Base-by-base conservation (phyloP, 2,797 vertebrate species). In the Ispidina picta region DNA sequence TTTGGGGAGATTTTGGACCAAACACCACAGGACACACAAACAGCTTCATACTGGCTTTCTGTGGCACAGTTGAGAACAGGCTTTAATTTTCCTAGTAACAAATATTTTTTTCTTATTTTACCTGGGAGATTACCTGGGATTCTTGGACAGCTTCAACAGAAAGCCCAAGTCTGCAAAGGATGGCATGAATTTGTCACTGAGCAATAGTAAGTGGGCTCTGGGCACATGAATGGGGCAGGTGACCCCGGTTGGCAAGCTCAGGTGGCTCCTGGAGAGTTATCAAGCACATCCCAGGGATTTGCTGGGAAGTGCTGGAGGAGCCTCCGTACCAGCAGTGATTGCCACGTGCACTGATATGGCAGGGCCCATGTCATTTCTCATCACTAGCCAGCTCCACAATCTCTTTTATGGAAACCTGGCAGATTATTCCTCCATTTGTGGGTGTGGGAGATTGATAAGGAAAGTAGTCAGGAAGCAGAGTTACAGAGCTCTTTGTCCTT, bases 391-490 rank as follows among this genome's bases (percentile, higher is more conserved):
- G 6, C 76, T 86, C 86, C 17, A 12, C 89, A 95, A 83, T 85
- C 90, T 83, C 79, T 33, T 43, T 5, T 48, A 73, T 60, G 21
- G 92, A 80, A 95, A 93, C 52, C 4, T 1, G 1, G 65, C 28
- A 66, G 83, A 52, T 94, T 92, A 56, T 60, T 90, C 75, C 83
- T 81, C 82, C 64, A 18, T 65, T 78, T 83, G 70, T 77, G 92
- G 73, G 86, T 81, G 84, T 72, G 48, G 70, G 92, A 92, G 44
- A 33, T 39, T 89, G 95, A 96, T 96, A 95, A 96, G 71, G 43
- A 91, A 25, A 7, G 0, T 15, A 21, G 26, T n/a, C 4, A 5
- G 90, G 83, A 92, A 92, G 77, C 43, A 28, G 62, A 88, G 25
- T 23, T 9, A 3, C 51, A 37, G 77, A 64, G 44, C 1, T 71